Conservation (phyloP, 64 coral and sea anemone genomes). For the Stichodactyla mertensii region DNA sequence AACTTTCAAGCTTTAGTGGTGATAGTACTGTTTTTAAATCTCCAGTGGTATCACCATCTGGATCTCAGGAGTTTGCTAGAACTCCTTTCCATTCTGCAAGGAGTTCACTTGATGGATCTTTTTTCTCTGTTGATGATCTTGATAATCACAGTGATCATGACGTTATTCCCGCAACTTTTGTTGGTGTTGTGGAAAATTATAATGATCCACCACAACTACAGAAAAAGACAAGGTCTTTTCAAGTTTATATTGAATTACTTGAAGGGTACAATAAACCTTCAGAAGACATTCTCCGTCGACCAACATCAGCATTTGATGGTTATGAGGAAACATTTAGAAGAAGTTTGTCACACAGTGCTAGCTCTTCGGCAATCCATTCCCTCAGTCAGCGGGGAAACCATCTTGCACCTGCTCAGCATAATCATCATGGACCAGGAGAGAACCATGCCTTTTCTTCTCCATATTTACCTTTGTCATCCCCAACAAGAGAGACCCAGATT, state of each 20-base stretch:
- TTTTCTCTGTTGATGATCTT: slow-evolving; percentile 70
- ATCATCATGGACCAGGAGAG: neutral
- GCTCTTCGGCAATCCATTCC: slow-evolving; percentile 1
- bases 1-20: slow-evolving; percentile 42
- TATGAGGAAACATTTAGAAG: slow-evolving; percentile 56
- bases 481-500: slow-evolving; percentile 40
- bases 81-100: slow-evolving; percentile 54
- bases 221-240: slow-evolving; percentile 73
- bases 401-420: neutral
- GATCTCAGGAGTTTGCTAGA: slow-evolving; percentile 48
- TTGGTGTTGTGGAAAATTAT: slow-evolving; percentile 75
- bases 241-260: slow-evolving; percentile 98
- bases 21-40: slow-evolving; percentile 34
- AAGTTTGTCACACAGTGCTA: slow-evolving; percentile 35
- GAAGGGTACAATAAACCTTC: slow-evolving; percentile 78
- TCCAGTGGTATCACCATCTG: slow-evolving; percentile 50
- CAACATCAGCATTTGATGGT: slow-evolving; percentile 76
- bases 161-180: slow-evolving; percentile 58
- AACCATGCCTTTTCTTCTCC: slow-evolving; percentile 10
- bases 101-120: slow-evolving; percentile 66
- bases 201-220: slow-evolving; percentile 30
- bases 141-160: slow-evolving; percentile 48
- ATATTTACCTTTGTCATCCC: neutral
- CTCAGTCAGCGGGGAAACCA: neutral
- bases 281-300: slow-evolving; percentile 73